Evolutionary conservation across 2,888 invertebrate species (phyloP), one percentile per base, ranked within the genome.

Genomic region (Agrenia bidenticulata): DNA sequence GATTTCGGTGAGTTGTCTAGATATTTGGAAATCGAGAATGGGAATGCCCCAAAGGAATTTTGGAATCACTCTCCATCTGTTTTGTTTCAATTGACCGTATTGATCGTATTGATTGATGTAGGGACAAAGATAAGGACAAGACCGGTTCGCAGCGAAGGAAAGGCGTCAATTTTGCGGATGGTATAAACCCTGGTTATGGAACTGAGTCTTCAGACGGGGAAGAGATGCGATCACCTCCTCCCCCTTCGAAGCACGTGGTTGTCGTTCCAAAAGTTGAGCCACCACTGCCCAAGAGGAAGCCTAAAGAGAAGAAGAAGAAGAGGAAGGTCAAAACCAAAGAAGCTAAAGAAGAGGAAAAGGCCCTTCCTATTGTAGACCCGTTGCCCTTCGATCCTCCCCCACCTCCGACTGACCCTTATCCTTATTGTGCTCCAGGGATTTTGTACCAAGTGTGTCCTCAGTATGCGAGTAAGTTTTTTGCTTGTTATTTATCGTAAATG

Each of bases 121-220:
- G 32, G 32, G 32, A 54, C 50, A 67, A 66, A 23, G 5, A 51
- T 21, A 51, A 51, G 65, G 21, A 57, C 62, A 27, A 61, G 37
- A 5, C 5, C 15, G 19, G 45, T 9, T 11, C 9, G 5, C 5
- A 5, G 45, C 77, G 63, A 45, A 79, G 79, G 61, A 83, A 84
- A 73, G 81, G 80, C 7, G 86, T 86, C 1, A 83, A 84, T 73
- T 86, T 86, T 76, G 85, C 85, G 2, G 86, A 86, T 77, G 86
- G 85, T 2, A 80, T 86, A 19, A 81, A 81, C 65, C 86, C 86
- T 0, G 86, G 81, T 2, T 79, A 80, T 70, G 81, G 81, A 1
- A 78, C 79, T 0, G 80, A 80, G 0, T 78, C 80, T 0, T 79
- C 80, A 1, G 77, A 76, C 21, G 77, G 86, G 74, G 83, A 83